These are phyloP conservation scores for Acromyrmex heyeri DNA, from an alignment of 1,140 invertebrate species.

Conservation along the genomic window DNA sequence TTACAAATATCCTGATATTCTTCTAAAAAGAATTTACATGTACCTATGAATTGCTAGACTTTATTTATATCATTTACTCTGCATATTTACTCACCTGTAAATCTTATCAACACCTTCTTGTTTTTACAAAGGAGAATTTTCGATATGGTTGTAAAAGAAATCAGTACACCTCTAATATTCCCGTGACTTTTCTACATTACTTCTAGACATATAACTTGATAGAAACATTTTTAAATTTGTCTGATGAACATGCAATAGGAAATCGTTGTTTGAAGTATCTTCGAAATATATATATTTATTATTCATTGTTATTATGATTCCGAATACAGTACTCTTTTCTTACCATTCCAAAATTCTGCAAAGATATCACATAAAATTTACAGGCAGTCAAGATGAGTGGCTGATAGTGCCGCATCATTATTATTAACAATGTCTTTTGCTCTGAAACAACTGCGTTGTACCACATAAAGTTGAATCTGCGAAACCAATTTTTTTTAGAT, in stretches of 20 bases:
- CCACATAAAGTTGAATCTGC: conserved; percentile 32
- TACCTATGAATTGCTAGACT: background rate
- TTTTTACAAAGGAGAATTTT: background rate
- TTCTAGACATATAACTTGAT: background rate
- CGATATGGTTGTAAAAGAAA: background rate
- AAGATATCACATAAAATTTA: conserved; percentile 34
- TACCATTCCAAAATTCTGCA: conserved; percentile 38
- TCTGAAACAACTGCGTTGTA: background rate
- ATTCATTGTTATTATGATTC: background rate
- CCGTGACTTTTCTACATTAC: background rate
- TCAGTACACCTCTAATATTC: background rate
- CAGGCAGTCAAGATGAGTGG: conserved; percentile 2
- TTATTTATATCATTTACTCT: background rate
- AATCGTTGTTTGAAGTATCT: conserved; percentile 25
- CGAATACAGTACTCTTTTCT: background rate
- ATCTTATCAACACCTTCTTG: background rate
- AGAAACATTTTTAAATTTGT: background rate
- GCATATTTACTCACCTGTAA: background rate
- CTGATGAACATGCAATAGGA: conserved; percentile 40
- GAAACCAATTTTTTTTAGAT: background rate
- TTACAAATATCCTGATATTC: background rate
- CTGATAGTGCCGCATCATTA: background rate
- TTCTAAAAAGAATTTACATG: background rate
- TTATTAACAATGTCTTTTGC: conserved; percentile 15
- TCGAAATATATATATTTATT: conserved; percentile 4